These are phyloP conservation scores for Cyaniris semiargus DNA, from an alignment of 2,888 invertebrate species.

Conservation along the genomic window DNA sequence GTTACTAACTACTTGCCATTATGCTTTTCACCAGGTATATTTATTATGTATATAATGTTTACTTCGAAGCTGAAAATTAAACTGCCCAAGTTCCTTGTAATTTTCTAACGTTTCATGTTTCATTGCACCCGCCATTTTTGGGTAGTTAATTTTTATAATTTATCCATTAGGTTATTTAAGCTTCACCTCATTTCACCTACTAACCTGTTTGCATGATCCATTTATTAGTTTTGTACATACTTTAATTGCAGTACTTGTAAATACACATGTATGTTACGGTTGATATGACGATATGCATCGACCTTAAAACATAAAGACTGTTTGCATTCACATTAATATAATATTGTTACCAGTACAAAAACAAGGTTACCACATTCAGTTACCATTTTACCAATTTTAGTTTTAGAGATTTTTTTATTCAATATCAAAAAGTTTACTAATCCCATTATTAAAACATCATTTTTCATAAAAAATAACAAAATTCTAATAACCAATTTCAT, in stretches of 20 bases:
- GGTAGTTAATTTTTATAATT: conserved; percentile 33
- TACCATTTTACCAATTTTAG: conserved; percentile 51
- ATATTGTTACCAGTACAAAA: conserved; percentile 42
- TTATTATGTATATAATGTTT: conserved; percentile 54
- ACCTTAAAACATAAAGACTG: conserved; percentile 61
- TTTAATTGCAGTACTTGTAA: conserved; percentile 59
- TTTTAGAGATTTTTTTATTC: conserved; percentile 42
- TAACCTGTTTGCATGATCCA: conserved; percentile 60
- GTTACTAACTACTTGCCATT: conserved; percentile 78
- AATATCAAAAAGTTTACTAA: conserved; percentile 17
- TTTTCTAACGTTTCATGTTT: conserved; percentile 28
- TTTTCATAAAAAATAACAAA: conserved; percentile 24
- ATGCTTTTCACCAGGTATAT: conserved; percentile 75
- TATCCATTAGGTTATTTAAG: conserved; percentile 39
- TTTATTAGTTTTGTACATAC: conserved; percentile 61
- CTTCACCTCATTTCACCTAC: conserved; percentile 41
- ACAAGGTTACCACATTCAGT: conserved; percentile 55
- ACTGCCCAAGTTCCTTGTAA: conserved; percentile 34
- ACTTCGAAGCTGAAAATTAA: conserved; percentile 43
- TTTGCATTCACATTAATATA: conserved; percentile 54
- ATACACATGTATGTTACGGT: conserved; percentile 53
- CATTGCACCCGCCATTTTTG: conserved; percentile 19
- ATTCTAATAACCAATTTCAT: background rate
- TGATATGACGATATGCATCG: conserved; percentile 44
- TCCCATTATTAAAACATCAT: conserved; percentile 24